phyloP scores from a whole-genome alignment of 1,140 invertebrate genomes.

The Aphelenchoides besseyi region DNA sequence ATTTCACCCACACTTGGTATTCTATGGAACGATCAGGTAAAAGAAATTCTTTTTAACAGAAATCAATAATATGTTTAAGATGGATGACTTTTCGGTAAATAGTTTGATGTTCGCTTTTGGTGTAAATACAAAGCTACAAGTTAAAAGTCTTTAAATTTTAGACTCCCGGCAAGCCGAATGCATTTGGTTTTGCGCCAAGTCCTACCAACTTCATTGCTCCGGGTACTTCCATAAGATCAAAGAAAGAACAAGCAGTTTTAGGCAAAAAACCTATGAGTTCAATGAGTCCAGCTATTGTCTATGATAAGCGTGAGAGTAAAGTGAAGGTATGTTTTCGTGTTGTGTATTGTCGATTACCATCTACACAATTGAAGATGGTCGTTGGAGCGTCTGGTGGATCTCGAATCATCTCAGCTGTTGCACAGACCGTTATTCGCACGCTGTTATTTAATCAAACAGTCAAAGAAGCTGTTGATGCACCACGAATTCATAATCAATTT shows the following conservation, averaged over 20 bases:
- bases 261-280: too few relatives aligned
- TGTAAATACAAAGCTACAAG: too few relatives aligned
- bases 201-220: constrained; percentile 75
- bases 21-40: constrained; percentile 75
- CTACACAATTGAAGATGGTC: constrained; percentile 70
- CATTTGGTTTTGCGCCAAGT: constrained; percentile 72
- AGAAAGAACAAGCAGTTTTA: too few relatives aligned
- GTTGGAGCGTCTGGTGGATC: constrained; percentile 85
- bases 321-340: too few relatives aligned
- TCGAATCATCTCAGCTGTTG: constrained; percentile 78
- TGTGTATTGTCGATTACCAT: too few relatives aligned
- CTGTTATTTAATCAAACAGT: constrained; percentile 80
- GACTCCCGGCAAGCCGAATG: constrained; percentile 68
- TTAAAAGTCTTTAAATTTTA: too few relatives aligned
- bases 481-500: constrained; percentile 86
- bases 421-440: constrained; percentile 74
- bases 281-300: constrained; percentile 81
- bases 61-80: constrained; percentile 62
- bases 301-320: constrained; percentile 65
- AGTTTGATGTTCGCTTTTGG: too few relatives aligned
- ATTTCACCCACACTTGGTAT: constrained; percentile 76
- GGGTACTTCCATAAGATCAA: too few relatives aligned
- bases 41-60: background rate
- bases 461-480: constrained; percentile 80
- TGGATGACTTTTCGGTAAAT: constrained; percentile 72